phyloP scores from a whole-genome alignment of 64 coral and sea anemone genomes.

The Cladopsammia gracilis region DNA sequence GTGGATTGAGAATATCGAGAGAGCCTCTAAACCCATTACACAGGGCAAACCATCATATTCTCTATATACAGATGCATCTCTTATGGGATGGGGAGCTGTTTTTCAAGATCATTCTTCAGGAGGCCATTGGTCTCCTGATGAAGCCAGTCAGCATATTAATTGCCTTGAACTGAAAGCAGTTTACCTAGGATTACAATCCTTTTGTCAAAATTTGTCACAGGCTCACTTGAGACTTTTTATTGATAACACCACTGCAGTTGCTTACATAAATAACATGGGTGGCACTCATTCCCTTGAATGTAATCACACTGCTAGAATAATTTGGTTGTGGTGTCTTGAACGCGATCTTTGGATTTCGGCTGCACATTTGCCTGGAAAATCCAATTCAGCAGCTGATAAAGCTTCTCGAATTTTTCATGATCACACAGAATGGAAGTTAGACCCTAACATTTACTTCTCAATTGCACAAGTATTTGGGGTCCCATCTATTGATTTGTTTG shows the following conservation, averaged over 20 bases:
- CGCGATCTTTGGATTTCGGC: background rate
- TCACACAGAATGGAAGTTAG: background rate
- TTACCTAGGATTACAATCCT: too few relatives aligned
- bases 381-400: constrained; percentile 39
- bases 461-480: background rate
- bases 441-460: background rate
- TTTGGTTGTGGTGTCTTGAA: constrained; percentile 53
- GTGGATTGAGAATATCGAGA: too few relatives aligned
- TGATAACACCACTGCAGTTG: background rate
- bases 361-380: constrained; percentile 40
- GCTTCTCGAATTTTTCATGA: background rate
- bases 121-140: too few relatives aligned
- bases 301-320: constrained; percentile 38
- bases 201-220: too few relatives aligned
- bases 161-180: too few relatives aligned
- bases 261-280: constrained; percentile 69
- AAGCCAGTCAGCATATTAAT: too few relatives aligned
- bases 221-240: too few relatives aligned
- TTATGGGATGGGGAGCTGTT: too few relatives aligned
- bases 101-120: too few relatives aligned
- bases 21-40: too few relatives aligned
- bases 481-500: background rate
- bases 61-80: too few relatives aligned
- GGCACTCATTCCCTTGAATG: background rate
- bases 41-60: too few relatives aligned